Conservation (phyloP, 2,888 invertebrate species). For the Rhaphigaster nebulosa region DNA sequence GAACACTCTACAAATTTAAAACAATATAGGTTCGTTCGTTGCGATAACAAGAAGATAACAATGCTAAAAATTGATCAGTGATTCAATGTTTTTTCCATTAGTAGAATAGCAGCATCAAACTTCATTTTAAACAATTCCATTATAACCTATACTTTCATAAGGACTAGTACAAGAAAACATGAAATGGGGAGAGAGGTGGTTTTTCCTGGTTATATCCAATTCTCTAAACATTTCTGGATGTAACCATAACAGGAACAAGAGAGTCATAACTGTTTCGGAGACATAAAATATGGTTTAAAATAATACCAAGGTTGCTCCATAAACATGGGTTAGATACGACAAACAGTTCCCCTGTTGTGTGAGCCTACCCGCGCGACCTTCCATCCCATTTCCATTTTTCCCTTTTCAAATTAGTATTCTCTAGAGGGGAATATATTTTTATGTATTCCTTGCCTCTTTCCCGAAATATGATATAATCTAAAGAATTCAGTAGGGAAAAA, state of each 20-base stretch:
- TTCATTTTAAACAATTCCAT: neutral
- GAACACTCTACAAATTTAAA: too few species aligned
- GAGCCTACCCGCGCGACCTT: neutral
- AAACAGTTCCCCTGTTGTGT: slow-evolving; percentile 33
- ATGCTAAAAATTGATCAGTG: too few species aligned
- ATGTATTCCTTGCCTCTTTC: neutral
- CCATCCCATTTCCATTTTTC: slow-evolving; percentile 42
- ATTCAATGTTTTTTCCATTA: too few species aligned
- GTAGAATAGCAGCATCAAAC: neutral
- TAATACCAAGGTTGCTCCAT: slow-evolving; percentile 20
- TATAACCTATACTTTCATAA: neutral
- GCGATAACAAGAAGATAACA: too few species aligned
- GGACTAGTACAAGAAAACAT: neutral
- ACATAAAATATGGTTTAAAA: slow-evolving; percentile 39
- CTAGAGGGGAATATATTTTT: slow-evolving; percentile 36
- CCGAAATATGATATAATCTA: slow-evolving; percentile 18
- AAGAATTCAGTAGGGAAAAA: neutral
- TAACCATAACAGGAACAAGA: neutral
- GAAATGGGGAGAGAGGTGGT: neutral
- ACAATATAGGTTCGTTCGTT: too few species aligned
- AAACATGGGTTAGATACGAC: slow-evolving; percentile 44
- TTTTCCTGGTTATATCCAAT: neutral
- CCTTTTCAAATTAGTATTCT: slow-evolving; percentile 22
- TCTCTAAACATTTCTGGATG: slow-evolving; percentile 19
- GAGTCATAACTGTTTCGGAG: neutral